Conservation (phyloP, 2,888 invertebrate species). For the Arctia plantaginis region DNA sequence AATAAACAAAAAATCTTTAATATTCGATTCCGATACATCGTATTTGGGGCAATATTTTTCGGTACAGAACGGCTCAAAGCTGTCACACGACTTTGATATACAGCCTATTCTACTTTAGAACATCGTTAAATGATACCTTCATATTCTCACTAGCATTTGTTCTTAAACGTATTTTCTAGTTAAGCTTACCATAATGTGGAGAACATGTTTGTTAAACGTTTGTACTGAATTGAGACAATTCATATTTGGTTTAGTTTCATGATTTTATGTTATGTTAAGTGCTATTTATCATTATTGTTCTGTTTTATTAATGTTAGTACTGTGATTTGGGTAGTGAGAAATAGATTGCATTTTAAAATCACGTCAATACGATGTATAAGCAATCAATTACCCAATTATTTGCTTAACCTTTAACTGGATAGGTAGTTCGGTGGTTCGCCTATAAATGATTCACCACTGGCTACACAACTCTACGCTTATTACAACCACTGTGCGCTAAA, state of each 20-base stretch:
- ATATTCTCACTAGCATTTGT: neutral
- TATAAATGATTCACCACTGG: too few species aligned
- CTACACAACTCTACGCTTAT: too few species aligned
- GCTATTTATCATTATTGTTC: neutral
- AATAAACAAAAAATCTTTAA: neutral
- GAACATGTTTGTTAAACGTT: neutral
- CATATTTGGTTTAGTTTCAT: neutral
- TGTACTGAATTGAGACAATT: neutral
- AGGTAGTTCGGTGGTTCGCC: too few species aligned
- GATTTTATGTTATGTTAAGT: neutral
- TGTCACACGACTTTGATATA: neutral
- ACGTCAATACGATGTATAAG: neutral
- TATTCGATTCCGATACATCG: neutral
- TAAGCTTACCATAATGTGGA: neutral
- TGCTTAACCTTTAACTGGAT: neutral
- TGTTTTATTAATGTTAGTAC: neutral
- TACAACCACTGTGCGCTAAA: too few species aligned
- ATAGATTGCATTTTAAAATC: neutral
- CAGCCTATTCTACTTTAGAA: slow-evolving; percentile 8
- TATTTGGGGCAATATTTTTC: neutral
- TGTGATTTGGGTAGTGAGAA: neutral
- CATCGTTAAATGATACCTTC: slow-evolving; percentile 1
- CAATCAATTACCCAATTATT: neutral
- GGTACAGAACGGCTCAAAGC: neutral
- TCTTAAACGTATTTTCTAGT: neutral